Conservation (phyloP, 2,113 vertebrate genomes). For the Hippolais icterina region DNA sequence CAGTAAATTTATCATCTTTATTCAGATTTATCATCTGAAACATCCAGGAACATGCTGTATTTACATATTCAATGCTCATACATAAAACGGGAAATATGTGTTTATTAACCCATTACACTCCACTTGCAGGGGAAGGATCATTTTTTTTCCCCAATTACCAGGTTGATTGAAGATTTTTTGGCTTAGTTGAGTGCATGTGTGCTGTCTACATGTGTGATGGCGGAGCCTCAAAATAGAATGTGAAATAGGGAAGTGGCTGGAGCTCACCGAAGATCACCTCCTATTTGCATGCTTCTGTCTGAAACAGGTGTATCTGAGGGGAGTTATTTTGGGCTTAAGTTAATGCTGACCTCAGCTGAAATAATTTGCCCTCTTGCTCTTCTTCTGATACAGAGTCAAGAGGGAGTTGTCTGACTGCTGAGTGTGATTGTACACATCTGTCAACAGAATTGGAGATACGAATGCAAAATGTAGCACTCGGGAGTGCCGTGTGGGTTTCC, state of each 20-base stretch:
- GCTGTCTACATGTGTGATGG: neutral
- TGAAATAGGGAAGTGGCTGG: slow-evolving; percentile 10
- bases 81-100: neutral
- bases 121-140: neutral
- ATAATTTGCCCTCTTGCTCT: slow-evolving; percentile 26
- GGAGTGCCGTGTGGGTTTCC: neutral
- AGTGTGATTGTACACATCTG: slow-evolving; percentile 53
- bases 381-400: slow-evolving; percentile 36
- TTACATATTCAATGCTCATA: neutral
- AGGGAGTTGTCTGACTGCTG: slow-evolving; percentile 51
- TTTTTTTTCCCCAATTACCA: neutral
- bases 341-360: slow-evolving; percentile 58
- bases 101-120: neutral
- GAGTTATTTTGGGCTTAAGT: slow-evolving; percentile 45
- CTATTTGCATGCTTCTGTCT: neutral
- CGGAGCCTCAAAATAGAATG: neutral
- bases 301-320: slow-evolving; percentile 61
- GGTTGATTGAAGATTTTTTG: neutral
- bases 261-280: neutral
- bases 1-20: neutral
- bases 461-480: slow-evolving; percentile 16
- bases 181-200: neutral
- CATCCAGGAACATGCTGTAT: neutral
- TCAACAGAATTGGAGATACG: slow-evolving; percentile 24
- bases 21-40: neutral